phyloP scores from a whole-genome alignment of 2,113 vertebrate species.

The Paedocypris sp. region DNA sequence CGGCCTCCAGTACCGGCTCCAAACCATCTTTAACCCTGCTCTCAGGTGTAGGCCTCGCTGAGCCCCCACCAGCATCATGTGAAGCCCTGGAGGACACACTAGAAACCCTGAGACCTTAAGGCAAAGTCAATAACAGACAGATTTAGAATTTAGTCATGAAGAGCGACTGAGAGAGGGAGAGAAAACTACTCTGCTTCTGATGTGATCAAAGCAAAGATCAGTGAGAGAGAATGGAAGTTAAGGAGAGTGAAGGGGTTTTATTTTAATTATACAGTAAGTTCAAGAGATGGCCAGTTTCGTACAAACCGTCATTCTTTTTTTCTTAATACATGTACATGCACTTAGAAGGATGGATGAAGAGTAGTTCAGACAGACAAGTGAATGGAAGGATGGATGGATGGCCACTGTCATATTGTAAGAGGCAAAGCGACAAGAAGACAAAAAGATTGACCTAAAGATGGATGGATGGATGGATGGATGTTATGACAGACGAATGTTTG shows the following conservation, averaged over 20 bases:
- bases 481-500: too few relatives aligned
- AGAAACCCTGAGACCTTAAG: background rate
- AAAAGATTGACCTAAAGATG: too few relatives aligned
- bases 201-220: background rate
- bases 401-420: too few relatives aligned
- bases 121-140: conserved; percentile 1
- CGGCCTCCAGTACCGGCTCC: background rate
- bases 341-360: background rate
- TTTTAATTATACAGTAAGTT: too few relatives aligned
- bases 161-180: background rate
- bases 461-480: too few relatives aligned
- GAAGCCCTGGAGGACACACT: background rate
- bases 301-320: too few relatives aligned
- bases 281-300: too few relatives aligned
- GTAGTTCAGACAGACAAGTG: too few relatives aligned
- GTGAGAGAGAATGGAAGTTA: background rate
- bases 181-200: background rate
- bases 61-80: background rate
- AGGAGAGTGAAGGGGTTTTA: background rate
- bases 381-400: too few relatives aligned
- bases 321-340: background rate
- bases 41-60: background rate
- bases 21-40: conserved; percentile 30
- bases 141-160: conserved; percentile 1
- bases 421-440: too few relatives aligned